Evolutionary conservation across 2,113 vertebrate species (phyloP).

Genomic region (Bagarius yarrelli): DNA sequence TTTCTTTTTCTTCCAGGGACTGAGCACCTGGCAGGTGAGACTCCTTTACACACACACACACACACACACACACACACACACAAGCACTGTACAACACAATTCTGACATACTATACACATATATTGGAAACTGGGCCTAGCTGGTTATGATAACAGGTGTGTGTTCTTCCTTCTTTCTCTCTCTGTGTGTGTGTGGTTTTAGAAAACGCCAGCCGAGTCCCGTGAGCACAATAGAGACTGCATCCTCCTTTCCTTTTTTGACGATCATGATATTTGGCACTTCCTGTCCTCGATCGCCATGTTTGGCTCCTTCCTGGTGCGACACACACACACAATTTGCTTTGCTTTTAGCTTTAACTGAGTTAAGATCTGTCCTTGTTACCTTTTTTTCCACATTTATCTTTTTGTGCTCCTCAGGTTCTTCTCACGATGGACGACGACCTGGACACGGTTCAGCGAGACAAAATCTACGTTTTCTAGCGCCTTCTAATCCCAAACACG

Average conservation of each 20-base stretch:
- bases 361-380: not conserved
- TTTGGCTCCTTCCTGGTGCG: constrained; percentile 95
- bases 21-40: constrained; percentile 97
- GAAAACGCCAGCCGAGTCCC: constrained; percentile 96
- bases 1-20: constrained; percentile 98
- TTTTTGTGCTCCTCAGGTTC: constrained; percentile 71
- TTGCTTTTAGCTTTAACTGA: too few relatives aligned
- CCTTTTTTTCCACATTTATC: not conserved
- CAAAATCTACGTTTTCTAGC: constrained; percentile 91
- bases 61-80: not conserved
- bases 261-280: constrained; percentile 98
- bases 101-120: not conserved
- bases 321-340: not conserved
- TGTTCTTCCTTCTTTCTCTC: not conserved
- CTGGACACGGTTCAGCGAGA: constrained; percentile 88
- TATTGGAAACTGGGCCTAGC: not conserved
- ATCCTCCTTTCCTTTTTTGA: constrained; percentile 94
- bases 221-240: constrained; percentile 94
- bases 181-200: constrained; percentile 51
- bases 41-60: not conserved
- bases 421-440: constrained; percentile 94
- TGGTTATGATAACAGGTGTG: too few relatives aligned
- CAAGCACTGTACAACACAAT: too few relatives aligned
- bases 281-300: constrained; percentile 97
- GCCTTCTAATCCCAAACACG: not conserved